These are phyloP conservation scores for Leptopilina syphax DNA, from an alignment of 2,888 invertebrate genomes.

Conservation along the genomic window DNA sequence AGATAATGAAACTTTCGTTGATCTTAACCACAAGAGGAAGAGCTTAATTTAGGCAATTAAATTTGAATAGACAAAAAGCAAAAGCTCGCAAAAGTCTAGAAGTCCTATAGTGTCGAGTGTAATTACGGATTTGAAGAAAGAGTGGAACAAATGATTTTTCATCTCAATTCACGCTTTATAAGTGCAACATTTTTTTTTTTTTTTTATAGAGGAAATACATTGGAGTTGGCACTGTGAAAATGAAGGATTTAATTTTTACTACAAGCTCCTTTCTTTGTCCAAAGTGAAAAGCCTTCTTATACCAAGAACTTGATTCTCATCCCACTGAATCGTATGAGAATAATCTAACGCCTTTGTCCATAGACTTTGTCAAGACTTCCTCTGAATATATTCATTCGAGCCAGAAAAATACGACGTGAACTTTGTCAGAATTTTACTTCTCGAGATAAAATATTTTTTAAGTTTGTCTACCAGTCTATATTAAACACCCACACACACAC, in stretches of 20 bases:
- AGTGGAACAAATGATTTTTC: background rate
- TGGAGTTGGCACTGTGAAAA: background rate
- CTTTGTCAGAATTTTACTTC: conserved; percentile 14
- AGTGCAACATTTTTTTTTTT: background rate
- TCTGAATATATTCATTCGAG: conserved; percentile 16
- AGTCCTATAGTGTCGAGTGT: background rate
- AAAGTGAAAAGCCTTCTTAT: conserved; percentile 15
- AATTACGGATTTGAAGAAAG: background rate
- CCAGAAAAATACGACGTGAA: conserved; percentile 7
- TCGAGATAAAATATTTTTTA: conserved; percentile 12
- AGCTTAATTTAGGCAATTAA: conserved; percentile 14
- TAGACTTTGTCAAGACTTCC: conserved; percentile 24
- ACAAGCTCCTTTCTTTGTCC: background rate
- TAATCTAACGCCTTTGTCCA: conserved; percentile 29
- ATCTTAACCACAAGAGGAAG: conserved; percentile 2
- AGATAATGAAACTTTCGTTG: conserved; percentile 8
- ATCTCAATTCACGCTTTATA: conserved; percentile 12
- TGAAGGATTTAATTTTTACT: conserved; percentile 36
- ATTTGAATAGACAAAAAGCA: conserved; percentile 1
- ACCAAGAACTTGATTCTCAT: conserved; percentile 18
- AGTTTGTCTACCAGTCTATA: background rate
- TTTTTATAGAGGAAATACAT: background rate
- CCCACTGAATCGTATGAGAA: background rate
- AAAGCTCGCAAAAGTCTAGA: background rate
- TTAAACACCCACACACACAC: background rate